Evolutionary conservation across 2,888 invertebrate species (phyloP).

Genomic region (Aspidapion aeneum): DNA sequence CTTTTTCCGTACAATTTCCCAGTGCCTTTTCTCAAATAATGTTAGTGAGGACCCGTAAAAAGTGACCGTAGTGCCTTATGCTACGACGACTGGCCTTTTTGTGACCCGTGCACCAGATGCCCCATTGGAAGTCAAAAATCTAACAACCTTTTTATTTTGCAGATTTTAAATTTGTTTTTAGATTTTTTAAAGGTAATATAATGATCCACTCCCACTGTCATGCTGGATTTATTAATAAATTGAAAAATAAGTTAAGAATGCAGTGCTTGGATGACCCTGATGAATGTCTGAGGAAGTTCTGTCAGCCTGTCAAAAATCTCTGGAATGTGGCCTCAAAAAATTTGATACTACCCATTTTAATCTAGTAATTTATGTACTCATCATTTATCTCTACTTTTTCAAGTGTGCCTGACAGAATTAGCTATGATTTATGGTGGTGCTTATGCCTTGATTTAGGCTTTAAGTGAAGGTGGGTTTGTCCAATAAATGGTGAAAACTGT

Average conservation of each 20-base stretch:
- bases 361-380: too few species aligned
- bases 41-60: conserved; percentile 10
- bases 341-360: too few species aligned
- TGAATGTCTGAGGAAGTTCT: not conserved
- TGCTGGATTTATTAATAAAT: conserved; percentile 9
- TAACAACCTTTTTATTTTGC: conserved; percentile 39
- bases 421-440: too few species aligned
- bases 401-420: too few species aligned
- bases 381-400: too few species aligned
- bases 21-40: conserved; percentile 4
- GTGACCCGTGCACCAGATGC: conserved; percentile 11
- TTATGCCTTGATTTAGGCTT: too few species aligned
- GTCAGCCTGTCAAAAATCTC: not conserved
- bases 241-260: not conserved
- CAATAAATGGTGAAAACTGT: too few species aligned
- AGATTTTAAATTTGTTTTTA: conserved; percentile 39
- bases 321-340: conserved; percentile 14
- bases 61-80: conserved; percentile 21
- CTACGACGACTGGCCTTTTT: conserved; percentile 5
- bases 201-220: too few species aligned
- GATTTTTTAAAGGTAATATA: conserved; percentile 42
- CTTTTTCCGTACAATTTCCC: conserved; percentile 1
- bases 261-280: conserved; percentile 1
- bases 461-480: too few species aligned
- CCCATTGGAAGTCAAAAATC: conserved; percentile 35